Conservation (phyloP, 2,113 vertebrate species). For the Cyanistes caeruleus region DNA sequence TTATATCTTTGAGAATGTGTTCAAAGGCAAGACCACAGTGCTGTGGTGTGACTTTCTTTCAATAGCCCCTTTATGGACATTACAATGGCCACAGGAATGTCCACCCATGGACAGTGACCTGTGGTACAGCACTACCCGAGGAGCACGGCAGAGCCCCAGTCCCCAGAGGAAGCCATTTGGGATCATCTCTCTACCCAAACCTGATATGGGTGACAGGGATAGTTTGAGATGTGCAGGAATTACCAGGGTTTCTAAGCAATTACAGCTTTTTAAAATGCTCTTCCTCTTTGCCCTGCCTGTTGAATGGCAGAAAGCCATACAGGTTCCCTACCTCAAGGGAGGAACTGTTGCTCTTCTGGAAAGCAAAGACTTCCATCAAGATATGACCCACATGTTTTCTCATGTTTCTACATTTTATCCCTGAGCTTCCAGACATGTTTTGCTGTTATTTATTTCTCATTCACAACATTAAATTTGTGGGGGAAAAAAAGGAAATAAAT, state of each 20-base stretch:
- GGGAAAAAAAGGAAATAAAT: fast-evolving
- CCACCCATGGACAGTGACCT: slow-evolving; percentile 8
- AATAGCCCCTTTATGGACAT: slow-evolving; percentile 64
- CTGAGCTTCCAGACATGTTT: not conserved
- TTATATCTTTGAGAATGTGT: slow-evolving; percentile 74
- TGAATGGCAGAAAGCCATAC: not conserved
- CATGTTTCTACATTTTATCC: not conserved
- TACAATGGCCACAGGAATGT: slow-evolving; percentile 70
- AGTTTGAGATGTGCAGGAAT: not conserved
- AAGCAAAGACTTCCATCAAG: not conserved
- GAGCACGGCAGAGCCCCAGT: not conserved
- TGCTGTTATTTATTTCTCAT: not conserved
- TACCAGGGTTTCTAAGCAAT: not conserved
- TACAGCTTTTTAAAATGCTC: not conserved
- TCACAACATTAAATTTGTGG: not conserved
- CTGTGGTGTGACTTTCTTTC: slow-evolving; percentile 71
- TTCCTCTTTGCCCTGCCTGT: not conserved
- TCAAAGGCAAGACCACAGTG: slow-evolving; percentile 52
- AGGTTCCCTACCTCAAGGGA: not conserved
- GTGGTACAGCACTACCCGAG: not conserved
- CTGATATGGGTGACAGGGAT: not conserved
- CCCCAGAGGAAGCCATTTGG: not conserved
- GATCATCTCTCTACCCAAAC: not conserved
- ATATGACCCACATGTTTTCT: fast-evolving
- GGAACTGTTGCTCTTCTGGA: not conserved